Percentiles rank a stretch among this genome's conserved stretches.
phyloP scores from a whole-genome alignment of 2,113 vertebrate genomes.

The Athene cunicularia region DNA sequence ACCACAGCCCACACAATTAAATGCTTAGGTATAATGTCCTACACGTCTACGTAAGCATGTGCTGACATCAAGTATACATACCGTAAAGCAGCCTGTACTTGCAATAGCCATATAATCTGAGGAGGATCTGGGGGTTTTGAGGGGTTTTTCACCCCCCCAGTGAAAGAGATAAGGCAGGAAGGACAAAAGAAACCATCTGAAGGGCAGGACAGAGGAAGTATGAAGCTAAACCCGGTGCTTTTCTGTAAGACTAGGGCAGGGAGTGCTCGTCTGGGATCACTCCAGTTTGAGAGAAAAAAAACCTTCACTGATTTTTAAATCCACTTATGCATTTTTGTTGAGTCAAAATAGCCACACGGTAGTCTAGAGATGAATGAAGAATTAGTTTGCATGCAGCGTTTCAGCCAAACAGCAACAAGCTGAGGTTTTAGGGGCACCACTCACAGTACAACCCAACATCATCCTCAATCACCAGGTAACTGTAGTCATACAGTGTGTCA shows the following conservation, averaged over 20 bases:
- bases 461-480: background rate
- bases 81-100: background rate
- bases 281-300: background rate
- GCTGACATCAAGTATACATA: background rate
- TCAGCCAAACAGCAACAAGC: background rate
- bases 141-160: background rate
- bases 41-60: background rate
- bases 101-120: background rate
- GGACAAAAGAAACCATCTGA: background rate
- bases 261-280: background rate
- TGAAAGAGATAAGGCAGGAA: background rate
- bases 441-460: rapidly evolving
- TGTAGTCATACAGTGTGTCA: rapidly evolving
- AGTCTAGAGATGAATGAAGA: background rate
- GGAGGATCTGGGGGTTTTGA: too few species aligned
- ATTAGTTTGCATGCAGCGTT: background rate
- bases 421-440: background rate
- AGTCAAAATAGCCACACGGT: background rate
- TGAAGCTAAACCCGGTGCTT: background rate
- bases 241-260: background rate
- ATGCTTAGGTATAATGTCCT: background rate
- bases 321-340: background rate
- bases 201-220: background rate
- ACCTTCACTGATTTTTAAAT: background rate
- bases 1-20: background rate